Evolutionary conservation across 2,888 invertebrate species (phyloP), one percentile per base, ranked within the genome.

Genomic region (Caprella mutica): DNA sequence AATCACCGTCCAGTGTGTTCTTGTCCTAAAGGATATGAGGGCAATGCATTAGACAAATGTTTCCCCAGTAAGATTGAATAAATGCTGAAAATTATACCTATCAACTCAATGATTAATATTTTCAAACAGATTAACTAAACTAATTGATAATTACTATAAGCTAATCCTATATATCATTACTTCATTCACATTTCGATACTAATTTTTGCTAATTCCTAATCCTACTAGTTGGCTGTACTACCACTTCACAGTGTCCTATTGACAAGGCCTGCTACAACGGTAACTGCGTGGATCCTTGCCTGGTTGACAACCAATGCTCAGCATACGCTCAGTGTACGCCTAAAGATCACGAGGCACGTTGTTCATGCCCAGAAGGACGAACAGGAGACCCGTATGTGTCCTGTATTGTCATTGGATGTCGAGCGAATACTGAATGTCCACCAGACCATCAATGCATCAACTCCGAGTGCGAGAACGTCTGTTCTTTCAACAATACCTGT

Each of bases 1-100:
- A 83, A 87, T 68, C 91, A 91, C 71, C 81, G 88, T 62, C 89
- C 90, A 1, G 81, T 86, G 40, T 92, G 92, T 71, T 85, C 86
- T 3, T 92, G 92, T 71, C 78, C 80, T 67, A 80, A 84, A 68
- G 89, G 88, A 30, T 87, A 78, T 69, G 86, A 87, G 70, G 92
- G 92, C 43, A 85, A 91, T 74, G 89, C 92, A 3, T 85, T 89
- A 70, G 79, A 83, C 30, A 78, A 80, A 51, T 92, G 92, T 70
- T 80, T 81, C 68, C 78, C 83, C 26, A 63, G 63, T 63, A 63
- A 63, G 63, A 39, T 8, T n/a, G 23, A 3, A n/a, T 24, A n/a
- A 48, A 3, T 5, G 12, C 27, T n/a, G 19, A 26, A 26, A 14
- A 3, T 19, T 26, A 27, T 48, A n/a, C 14, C 12, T 48, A 48